phyloP scores from a whole-genome alignment of 1,140 invertebrate species.

The Polypedilum vanderplanki region DNA sequence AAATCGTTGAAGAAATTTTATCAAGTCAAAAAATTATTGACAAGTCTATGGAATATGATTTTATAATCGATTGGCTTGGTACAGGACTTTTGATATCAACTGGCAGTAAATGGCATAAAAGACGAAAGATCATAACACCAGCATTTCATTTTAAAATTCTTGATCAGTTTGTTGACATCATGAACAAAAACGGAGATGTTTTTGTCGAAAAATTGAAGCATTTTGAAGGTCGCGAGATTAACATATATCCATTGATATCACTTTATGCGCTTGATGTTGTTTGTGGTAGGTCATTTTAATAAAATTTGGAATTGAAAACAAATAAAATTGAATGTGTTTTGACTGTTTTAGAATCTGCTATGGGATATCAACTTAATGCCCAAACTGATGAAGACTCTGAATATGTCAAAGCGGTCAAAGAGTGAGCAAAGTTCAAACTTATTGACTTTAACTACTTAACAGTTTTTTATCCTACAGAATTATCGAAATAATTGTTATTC shows the following conservation, averaged over 20 bases:
- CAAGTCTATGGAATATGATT: slow-evolving; percentile 41
- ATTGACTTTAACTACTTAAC: too few species aligned
- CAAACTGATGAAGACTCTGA: slow-evolving; percentile 61
- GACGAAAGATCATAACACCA: slow-evolving; percentile 66
- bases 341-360: slow-evolving; percentile 76
- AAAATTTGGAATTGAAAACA: too few species aligned
- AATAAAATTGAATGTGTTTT: too few species aligned
- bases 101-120: slow-evolving; percentile 56
- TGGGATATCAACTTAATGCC: slow-evolving; percentile 69
- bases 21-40: neutral
- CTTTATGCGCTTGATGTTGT: slow-evolving; percentile 72
- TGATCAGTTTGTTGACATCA: slow-evolving; percentile 61
- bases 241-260: slow-evolving; percentile 59
- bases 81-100: slow-evolving; percentile 43
- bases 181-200: slow-evolving; percentile 60
- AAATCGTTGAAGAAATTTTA: neutral
- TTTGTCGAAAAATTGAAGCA: slow-evolving; percentile 47
- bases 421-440: slow-evolving; percentile 43
- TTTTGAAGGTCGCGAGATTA: slow-evolving; percentile 42
- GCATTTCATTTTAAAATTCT: slow-evolving; percentile 71
- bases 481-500: neutral
- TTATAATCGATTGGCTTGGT: slow-evolving; percentile 44
- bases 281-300: slow-evolving; percentile 60
- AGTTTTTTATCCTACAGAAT: neutral
- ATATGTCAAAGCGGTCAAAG: slow-evolving; percentile 66